These are phyloP conservation scores for Tamias sibiricus DNA, from an alignment of 2,113 vertebrate species.

Conservation along the genomic window DNA sequence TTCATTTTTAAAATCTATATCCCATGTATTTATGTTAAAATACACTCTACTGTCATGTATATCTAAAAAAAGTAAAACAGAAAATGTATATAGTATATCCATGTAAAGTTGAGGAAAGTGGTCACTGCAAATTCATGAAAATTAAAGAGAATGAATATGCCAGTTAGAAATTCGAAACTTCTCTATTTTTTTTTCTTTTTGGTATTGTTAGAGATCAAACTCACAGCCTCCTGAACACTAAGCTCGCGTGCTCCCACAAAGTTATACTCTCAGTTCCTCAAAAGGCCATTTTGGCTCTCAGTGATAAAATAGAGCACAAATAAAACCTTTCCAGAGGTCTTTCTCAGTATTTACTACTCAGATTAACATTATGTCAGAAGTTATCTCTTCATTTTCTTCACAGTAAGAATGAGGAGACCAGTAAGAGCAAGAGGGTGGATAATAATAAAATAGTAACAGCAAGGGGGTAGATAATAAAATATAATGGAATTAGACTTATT, in stretches of 20 bases:
- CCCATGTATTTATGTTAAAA: too few species aligned
- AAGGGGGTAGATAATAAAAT: neutral
- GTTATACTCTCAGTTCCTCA: neutral
- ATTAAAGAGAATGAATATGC: neutral
- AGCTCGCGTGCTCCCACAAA: neutral
- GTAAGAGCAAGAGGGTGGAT: neutral
- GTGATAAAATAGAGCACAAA: neutral
- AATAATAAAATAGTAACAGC: constrained; percentile 16
- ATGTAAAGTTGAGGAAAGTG: constrained; percentile 23
- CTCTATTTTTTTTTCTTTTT: neutral
- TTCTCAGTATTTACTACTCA: neutral
- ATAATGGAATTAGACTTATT: neutral
- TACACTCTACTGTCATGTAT: too few species aligned
- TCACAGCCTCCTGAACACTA: neutral
- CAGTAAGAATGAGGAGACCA: neutral
- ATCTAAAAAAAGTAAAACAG: too few species aligned
- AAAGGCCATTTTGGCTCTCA: neutral
- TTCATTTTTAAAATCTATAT: constrained; percentile 35
- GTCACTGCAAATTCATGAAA: constrained; percentile 24
- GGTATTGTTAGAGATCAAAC: neutral
- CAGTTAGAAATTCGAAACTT: constrained; percentile 28
- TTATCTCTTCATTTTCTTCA: neutral
- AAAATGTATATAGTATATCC: neutral
- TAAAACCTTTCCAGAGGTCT: neutral
- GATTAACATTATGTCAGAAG: constrained; percentile 5